Percentiles rank a stretch among this genome's conserved stretches.
Conservation (phyloP, 1,140 invertebrate species). For the Drosophila eugracilis region DNA sequence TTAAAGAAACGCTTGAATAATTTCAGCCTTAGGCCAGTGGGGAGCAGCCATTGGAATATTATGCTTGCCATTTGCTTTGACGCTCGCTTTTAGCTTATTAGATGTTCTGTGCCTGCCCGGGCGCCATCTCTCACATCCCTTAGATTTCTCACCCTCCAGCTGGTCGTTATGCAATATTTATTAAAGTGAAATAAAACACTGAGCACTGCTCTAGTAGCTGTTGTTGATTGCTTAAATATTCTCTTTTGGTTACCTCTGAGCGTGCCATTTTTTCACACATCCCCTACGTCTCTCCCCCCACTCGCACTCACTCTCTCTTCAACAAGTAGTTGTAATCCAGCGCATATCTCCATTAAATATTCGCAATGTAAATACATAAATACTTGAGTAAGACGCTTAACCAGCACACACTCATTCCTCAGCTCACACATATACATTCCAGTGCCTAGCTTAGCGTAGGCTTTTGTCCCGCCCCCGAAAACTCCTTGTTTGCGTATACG, state of each 20-base stretch:
- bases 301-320: too few species aligned
- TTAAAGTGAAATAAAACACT: slow-evolving; percentile 71
- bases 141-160: slow-evolving; percentile 1
- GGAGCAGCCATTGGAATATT: slow-evolving; percentile 59
- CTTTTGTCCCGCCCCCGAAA: slow-evolving; percentile 38
- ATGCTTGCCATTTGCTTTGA: slow-evolving; percentile 66
- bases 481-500: slow-evolving; percentile 43
- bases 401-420: slow-evolving; percentile 36
- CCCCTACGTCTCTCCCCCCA: not conserved
- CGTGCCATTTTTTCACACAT: slow-evolving; percentile 66
- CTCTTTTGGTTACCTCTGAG: slow-evolving; percentile 64
- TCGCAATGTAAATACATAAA: slow-evolving; percentile 82
- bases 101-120: slow-evolving; percentile 35
- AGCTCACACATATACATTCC: slow-evolving; percentile 45
- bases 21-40: slow-evolving; percentile 67
- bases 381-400: slow-evolving; percentile 80
- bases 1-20: slow-evolving; percentile 69
- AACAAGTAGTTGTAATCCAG: slow-evolving; percentile 73
- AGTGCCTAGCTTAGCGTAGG: slow-evolving; percentile 63
- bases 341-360: slow-evolving; percentile 79
- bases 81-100: slow-evolving; percentile 60
- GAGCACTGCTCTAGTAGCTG: slow-evolving; percentile 9
- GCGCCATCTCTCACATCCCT: slow-evolving; percentile 14
- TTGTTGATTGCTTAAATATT: slow-evolving; percentile 77
- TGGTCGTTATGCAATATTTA: slow-evolving; percentile 72